Evolutionary conservation across 2,888 invertebrate genomes (phyloP).

Genomic region (Gymnocheta viridis): DNA sequence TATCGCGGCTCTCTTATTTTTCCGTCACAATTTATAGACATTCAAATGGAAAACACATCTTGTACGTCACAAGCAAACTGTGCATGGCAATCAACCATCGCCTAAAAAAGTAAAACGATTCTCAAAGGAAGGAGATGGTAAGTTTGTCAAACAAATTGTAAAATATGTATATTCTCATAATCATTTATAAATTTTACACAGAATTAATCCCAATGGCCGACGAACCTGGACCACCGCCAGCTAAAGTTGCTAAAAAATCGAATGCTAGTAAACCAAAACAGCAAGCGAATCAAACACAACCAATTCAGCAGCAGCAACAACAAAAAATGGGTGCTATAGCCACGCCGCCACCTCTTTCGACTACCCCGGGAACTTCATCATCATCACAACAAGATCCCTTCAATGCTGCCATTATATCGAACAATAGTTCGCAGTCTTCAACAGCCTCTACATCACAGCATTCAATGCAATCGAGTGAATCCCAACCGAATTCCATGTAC

Average conservation of each 20-base stretch:
- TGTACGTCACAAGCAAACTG: constrained; percentile 81
- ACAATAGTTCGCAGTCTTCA: constrained; percentile 80
- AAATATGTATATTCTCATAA: background rate
- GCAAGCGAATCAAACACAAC: constrained; percentile 68
- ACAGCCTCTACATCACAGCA: constrained; percentile 80
- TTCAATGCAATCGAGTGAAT: constrained; percentile 80
- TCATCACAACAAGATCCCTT: constrained; percentile 78
- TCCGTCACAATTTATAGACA: too few species aligned
- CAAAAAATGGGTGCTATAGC: constrained; percentile 77
- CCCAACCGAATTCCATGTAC: constrained; percentile 81
- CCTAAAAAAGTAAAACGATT: constrained; percentile 80
- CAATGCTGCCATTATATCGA: constrained; percentile 80
- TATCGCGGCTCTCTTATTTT: background rate
- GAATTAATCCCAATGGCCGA: constrained; percentile 79
- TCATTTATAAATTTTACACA: constrained; percentile 39
- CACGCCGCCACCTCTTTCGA: constrained; percentile 80
- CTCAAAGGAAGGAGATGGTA: constrained; percentile 80
- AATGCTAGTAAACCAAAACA: constrained; percentile 79
- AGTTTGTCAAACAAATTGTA: constrained; percentile 31
- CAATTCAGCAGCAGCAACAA: constrained; percentile 71
- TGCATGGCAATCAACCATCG: constrained; percentile 80
- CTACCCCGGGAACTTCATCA: constrained; percentile 78
- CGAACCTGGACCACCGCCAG: constrained; percentile 81
- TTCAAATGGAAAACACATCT: constrained; percentile 82
- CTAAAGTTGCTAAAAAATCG: constrained; percentile 80